These are phyloP conservation scores for Bembecia ichneumoniformis DNA, from an alignment of 2,888 invertebrate species.

Conservation along the genomic window DNA sequence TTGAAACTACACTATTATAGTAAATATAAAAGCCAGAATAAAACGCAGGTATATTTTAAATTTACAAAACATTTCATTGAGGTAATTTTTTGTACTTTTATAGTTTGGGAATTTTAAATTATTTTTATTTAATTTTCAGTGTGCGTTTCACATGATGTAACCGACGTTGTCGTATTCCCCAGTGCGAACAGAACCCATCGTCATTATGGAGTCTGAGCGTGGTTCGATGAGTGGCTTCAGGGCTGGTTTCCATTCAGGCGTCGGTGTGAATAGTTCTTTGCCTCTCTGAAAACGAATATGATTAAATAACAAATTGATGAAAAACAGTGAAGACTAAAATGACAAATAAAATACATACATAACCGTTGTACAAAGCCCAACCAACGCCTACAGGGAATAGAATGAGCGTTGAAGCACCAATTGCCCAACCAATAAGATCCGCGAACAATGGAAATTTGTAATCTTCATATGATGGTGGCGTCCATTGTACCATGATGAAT, in stretches of 20 bases:
- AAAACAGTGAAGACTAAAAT: neutral
- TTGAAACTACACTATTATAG: too few species aligned
- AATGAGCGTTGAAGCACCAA: slow-evolving; percentile 78
- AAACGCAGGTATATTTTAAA: too few species aligned
- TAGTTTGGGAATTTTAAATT: neutral
- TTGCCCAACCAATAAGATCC: slow-evolving; percentile 78
- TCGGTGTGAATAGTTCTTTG: slow-evolving; percentile 63
- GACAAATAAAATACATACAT: slow-evolving; percentile 35
- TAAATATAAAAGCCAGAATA: too few species aligned
- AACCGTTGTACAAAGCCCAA: slow-evolving; percentile 52
- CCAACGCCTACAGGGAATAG: slow-evolving; percentile 77
- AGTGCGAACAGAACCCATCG: slow-evolving; percentile 19
- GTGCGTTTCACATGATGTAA: slow-evolving; percentile 27
- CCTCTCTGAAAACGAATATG: slow-evolving; percentile 48
- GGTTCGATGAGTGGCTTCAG: slow-evolving; percentile 15
- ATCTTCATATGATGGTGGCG: slow-evolving; percentile 74
- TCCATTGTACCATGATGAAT: slow-evolving; percentile 80
- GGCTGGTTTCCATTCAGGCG: slow-evolving; percentile 63
- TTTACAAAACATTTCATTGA: too few species aligned
- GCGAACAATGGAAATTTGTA: slow-evolving; percentile 81
- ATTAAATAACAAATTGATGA: neutral
- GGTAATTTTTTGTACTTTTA: too few species aligned
- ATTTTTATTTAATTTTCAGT: neutral
- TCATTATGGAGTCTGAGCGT: slow-evolving; percentile 28
- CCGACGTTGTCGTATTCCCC: slow-evolving; percentile 38